Conservation (phyloP, 1,140 invertebrate genomes). For the Conopomorpha cramerella region DNA sequence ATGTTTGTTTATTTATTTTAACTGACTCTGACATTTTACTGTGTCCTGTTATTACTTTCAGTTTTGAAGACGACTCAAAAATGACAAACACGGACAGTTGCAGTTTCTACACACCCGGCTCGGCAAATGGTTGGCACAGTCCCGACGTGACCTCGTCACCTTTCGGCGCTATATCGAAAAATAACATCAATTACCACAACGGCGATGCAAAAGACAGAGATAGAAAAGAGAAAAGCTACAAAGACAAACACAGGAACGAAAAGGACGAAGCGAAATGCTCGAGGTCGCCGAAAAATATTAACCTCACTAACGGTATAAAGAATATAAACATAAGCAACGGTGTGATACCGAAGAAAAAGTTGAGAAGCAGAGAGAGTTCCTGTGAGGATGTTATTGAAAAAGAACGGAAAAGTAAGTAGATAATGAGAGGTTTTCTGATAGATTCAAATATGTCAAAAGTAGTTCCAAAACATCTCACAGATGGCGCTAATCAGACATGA, state of each 20-base stretch:
- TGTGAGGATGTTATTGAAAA: constrained; percentile 33
- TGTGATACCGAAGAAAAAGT: constrained; percentile 30
- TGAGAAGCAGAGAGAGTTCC: constrained; percentile 34
- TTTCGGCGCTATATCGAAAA: constrained; percentile 46
- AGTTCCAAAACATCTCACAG: neutral
- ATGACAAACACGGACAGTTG: constrained; percentile 56
- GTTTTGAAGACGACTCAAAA: constrained; percentile 59
- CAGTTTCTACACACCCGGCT: constrained; percentile 51
- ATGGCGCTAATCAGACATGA: neutral
- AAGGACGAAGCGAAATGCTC: constrained; percentile 31
- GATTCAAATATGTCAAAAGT: neutral
- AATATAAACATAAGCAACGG: constrained; percentile 49
- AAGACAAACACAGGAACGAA: constrained; percentile 24
- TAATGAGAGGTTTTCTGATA: too few relatives aligned
- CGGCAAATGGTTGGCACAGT: constrained; percentile 58
- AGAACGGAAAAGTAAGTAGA: constrained; percentile 40
- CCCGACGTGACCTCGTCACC: constrained; percentile 29
- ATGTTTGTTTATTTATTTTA: too few relatives aligned
- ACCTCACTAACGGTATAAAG: constrained; percentile 41
- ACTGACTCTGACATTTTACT: too few relatives aligned
- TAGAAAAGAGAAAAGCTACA: constrained; percentile 14
- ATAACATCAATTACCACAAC: constrained; percentile 28
- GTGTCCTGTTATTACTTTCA: constrained; percentile 24
- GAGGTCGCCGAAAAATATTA: constrained; percentile 45
- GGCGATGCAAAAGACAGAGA: constrained; percentile 34